These are phyloP conservation scores for Scolopax bukidnonensis DNA, from an alignment of 2,797 vertebrate genomes.

Conservation along the genomic window DNA sequence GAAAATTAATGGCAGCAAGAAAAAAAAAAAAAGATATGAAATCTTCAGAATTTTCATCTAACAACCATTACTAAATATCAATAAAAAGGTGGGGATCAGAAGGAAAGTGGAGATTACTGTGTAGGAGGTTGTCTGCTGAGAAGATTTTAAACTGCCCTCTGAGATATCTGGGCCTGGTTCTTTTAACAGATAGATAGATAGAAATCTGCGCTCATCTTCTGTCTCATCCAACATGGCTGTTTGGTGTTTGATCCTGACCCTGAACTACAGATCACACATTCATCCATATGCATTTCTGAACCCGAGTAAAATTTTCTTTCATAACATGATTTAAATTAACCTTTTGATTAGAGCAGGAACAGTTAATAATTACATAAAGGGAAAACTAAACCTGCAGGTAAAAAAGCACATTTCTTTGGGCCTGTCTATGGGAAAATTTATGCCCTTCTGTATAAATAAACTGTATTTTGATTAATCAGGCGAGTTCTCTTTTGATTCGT, in stretches of 20 bases:
- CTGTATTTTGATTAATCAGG: neutral
- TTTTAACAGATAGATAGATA: neutral
- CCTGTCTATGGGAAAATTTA: neutral
- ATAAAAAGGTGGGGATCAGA: neutral
- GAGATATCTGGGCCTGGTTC: neutral
- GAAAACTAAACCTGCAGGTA: neutral
- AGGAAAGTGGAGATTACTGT: neutral
- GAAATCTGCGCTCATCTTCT: neutral
- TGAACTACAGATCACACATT: neutral
- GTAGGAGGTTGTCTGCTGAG: neutral
- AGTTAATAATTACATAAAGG: neutral
- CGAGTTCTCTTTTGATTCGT: neutral
- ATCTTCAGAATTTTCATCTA: neutral
- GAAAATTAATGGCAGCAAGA: neutral
- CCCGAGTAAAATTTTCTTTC: neutral
- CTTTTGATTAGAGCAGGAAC: neutral
- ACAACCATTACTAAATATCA: neutral
- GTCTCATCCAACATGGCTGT: neutral
- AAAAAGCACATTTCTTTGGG: neutral
- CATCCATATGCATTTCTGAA: neutral
- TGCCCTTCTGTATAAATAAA: neutral
- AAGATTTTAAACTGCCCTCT: neutral
- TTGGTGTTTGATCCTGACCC: neutral
- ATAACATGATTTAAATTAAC: neutral
- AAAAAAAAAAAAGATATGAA: neutral